Evolutionary conservation across 2,113 vertebrate genomes (phyloP).

Genomic region (Callaeas wilsoni): DNA sequence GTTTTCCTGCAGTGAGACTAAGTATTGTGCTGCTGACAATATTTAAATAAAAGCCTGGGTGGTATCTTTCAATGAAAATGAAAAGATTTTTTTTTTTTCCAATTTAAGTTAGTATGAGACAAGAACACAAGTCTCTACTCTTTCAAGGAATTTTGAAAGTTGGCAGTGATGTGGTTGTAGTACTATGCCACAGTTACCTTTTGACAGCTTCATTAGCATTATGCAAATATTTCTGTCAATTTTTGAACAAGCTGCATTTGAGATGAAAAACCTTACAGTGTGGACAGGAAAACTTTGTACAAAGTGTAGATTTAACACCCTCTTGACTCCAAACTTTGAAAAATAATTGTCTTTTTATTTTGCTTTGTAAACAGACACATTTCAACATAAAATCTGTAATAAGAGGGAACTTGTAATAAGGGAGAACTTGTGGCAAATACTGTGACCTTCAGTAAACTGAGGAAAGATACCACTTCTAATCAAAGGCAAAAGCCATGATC

Average conservation of each 20-base stretch:
- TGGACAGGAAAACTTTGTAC: constrained; percentile 28
- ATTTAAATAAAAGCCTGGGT: not conserved
- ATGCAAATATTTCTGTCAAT: constrained; percentile 54
- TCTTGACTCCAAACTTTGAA: constrained; percentile 32
- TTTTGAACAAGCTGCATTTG: constrained; percentile 40
- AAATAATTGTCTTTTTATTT: constrained; percentile 66
- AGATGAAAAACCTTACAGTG: constrained; percentile 1
- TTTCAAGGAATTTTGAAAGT: constrained; percentile 41
- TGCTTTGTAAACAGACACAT: constrained; percentile 53
- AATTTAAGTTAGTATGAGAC: not conserved
- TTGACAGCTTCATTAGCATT: constrained; percentile 65
- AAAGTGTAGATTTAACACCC: constrained; percentile 19
- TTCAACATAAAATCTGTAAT: constrained; percentile 72
- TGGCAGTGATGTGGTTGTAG: not conserved
- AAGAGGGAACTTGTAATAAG: constrained; percentile 73
- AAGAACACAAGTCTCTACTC: not conserved
- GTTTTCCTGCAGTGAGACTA: not conserved
- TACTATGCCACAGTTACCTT: constrained; percentile 38
- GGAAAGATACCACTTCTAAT: constrained; percentile 81
- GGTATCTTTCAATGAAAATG: not conserved
- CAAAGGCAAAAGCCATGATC: constrained; percentile 81
- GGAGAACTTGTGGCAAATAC: constrained; percentile 71
- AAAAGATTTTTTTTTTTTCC: not conserved
- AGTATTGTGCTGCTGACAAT: not conserved
- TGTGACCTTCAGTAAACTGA: constrained; percentile 83